Base-by-base conservation (phyloP, 2,797 vertebrate species). In the Phylloscopus collybita region DNA sequence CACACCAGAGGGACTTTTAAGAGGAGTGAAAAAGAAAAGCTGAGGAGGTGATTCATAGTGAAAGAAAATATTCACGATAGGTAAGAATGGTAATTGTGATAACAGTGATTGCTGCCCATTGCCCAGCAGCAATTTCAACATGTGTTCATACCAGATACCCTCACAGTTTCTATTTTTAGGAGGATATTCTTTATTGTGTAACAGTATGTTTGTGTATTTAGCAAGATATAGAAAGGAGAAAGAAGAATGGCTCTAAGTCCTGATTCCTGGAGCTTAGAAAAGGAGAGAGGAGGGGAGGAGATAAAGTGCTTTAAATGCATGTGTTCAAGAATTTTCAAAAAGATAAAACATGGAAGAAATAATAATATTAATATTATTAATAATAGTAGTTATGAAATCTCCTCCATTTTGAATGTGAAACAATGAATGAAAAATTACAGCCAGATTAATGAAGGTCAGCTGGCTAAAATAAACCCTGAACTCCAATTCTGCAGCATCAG, bases 351-450 rank as follows among this genome's bases (percentile, higher is more conserved):
- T 4, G 1, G 5, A 70, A 90, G 6, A 86, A 64, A 36, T 16
- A 75, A 14, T 12, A 21, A 42, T 42, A 60, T 32, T 21, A 47
- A 8, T 19, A 40, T 8, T 8, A 49, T 6, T 30, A 49, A 25
- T 14, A 60, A 26, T 34, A n/a, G 36, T 21, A 49, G 3, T 42
- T 26, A 73, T 57, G 2, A 50, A 44, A 32, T n/a, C 0, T 0
- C 5, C 7, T 57, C 3, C 1, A 23, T 70, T 92, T 80, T 64
- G 15, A 70, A 56, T 0, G 1, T 70, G 50, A 90, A 79, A 54
- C 1, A 0, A 2, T 34, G 29, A 50, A 60, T 59, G 17, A 79
- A 82, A 62, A 62, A 27, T 25, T 69, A 13, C 15, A 59, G 8
- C 5, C 27, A 69, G 11, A 40, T 64, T 78, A 72, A 49, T 27